These are phyloP conservation scores for Euura saliciscinereae DNA, from an alignment of 1,140 invertebrate species.

Conservation along the genomic window DNA sequence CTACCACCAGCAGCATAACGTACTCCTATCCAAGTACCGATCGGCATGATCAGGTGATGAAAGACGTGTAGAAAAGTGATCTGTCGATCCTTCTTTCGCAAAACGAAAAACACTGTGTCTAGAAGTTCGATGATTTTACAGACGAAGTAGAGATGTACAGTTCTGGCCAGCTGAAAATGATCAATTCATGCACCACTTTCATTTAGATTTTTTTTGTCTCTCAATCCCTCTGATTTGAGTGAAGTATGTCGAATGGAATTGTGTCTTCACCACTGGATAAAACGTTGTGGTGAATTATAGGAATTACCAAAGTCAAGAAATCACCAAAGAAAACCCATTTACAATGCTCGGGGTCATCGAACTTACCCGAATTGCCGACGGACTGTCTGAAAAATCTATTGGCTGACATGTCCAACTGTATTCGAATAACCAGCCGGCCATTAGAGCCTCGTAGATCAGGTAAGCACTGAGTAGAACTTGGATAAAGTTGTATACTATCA, in stretches of 20 bases:
- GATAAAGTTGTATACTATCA: constrained; percentile 82
- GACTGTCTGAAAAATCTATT: constrained; percentile 77
- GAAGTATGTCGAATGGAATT: no score
- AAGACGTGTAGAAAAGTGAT: neutral
- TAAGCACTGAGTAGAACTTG: constrained; percentile 77
- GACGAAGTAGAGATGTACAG: neutral
- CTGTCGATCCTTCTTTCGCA: neutral
- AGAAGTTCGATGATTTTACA: neutral
- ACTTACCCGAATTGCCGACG: constrained; percentile 76
- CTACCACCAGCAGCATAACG: neutral
- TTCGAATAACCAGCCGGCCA: constrained; percentile 70
- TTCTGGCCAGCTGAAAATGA: neutral
- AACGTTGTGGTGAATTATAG: no score
- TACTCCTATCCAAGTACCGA: neutral
- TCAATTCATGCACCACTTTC: neutral
- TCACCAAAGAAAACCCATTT: neutral
- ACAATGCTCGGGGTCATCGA: neutral
- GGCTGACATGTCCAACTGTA: constrained; percentile 86
- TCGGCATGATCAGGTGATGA: neutral
- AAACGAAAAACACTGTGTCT: neutral
- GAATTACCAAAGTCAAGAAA: no score
- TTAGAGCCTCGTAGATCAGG: constrained; percentile 71
- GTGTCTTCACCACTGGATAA: no score
- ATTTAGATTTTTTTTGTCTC: no score
- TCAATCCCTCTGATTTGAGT: no score